Evolutionary conservation across 2,888 invertebrate genomes (phyloP), one percentile per base, ranked within the genome.

Genomic region (Cybosia mesomella): DNA sequence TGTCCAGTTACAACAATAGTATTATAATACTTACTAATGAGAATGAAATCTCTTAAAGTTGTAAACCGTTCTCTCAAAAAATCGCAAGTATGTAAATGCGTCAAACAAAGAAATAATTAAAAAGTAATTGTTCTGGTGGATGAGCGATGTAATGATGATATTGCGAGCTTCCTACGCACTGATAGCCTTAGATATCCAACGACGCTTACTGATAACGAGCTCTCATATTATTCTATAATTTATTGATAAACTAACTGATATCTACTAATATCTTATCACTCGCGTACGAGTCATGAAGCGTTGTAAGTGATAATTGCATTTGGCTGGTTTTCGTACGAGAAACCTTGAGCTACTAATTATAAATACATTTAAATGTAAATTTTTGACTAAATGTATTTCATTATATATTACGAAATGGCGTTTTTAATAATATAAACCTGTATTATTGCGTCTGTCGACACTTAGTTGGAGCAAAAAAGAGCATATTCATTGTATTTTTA

Each of bases 181-280:
- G 59, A 68, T 64, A 68, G 34, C 18, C 13, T 15, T 11, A n/a
- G 22, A 64, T 68, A 68, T 58, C 58, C 28, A 55, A 58, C 62
- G 59, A 67, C 72, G 21, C 63, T 32, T 34, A 43, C 64, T 65
- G 76, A 72, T 78, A 74, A 70, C 69, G 15, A 28, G 53, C 70
- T 72, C 75, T 71, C 67, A 71, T 76, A 73, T 82, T 79, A 83
- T 80, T 78, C 71, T 77, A 70, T 74, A 84, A 83, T 84, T 81
- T 82, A 64, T 60, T 68, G 83, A 79, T 81, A 80, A 58, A 58
- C 72, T 58, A 55, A 28, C 59, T 70, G 83, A 80, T 83, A 76
- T n/a, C n/a, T n/a, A n/a, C 7, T 68, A 58, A 34, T 73, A 78
- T 79, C 80, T 83, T 81, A 83, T 81, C 81, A 55, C 22, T 11